A percentile compares a stretch with the other conserved stretches of the same genome.
phyloP scores from a whole-genome alignment of 2,888 invertebrate genomes.

The Aricia artaxerxes region DNA sequence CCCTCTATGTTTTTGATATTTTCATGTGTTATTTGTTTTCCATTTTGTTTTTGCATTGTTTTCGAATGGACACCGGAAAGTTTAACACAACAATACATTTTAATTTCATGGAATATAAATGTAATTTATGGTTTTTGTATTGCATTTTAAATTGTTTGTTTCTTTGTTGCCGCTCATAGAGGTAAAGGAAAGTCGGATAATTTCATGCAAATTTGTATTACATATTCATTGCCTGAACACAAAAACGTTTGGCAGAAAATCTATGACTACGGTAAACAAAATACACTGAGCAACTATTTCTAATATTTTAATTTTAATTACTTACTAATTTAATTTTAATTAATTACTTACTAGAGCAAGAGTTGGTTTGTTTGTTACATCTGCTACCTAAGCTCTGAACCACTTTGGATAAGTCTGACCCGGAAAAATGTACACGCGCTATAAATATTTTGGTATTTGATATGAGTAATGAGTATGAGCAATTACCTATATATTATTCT shows the following conservation, averaged over 20 bases:
- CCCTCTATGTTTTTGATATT: conserved; percentile 26
- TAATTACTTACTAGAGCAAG: no score
- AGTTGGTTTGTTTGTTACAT: no score
- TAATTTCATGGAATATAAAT: conserved; percentile 14
- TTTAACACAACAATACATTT: conserved; percentile 25
- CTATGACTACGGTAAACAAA: no score
- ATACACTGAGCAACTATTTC: no score
- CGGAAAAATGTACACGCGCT: no score
- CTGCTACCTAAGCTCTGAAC: no score
- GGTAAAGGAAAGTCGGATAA: neutral
- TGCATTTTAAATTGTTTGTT: conserved; percentile 21
- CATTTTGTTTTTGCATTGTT: conserved; percentile 24
- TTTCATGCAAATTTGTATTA: conserved; percentile 8
- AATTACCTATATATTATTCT: no score
- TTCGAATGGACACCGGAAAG: conserved; percentile 13
- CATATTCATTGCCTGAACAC: neutral
- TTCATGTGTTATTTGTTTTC: conserved; percentile 19
- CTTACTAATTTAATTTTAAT: no score
- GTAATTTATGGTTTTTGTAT: conserved; percentile 12
- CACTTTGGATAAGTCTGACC: no score
- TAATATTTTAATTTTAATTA: no score
- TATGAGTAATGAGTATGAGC: no score
- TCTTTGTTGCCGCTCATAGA: neutral
- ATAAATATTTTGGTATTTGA: no score
- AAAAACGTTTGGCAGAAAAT: neutral